phyloP scores from a whole-genome alignment of 2,797 vertebrate species.

The Takifugu rubripes region DNA sequence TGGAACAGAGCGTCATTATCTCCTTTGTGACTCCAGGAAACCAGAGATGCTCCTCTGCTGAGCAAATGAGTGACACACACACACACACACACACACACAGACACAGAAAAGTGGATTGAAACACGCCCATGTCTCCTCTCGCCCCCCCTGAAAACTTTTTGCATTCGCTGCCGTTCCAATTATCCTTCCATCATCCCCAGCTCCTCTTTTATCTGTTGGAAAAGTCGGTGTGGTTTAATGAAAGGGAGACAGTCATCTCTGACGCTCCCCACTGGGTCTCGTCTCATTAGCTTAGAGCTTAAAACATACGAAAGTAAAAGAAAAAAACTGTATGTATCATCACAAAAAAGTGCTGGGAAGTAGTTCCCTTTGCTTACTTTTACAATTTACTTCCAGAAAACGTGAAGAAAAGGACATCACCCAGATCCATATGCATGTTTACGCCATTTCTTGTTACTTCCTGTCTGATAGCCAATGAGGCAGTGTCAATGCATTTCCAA shows the following conservation, averaged over 20 bases:
- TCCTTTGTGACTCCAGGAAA: constrained; percentile 56
- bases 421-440: too few relatives aligned
- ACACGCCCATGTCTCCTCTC: too few relatives aligned
- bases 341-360: too few relatives aligned
- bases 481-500: too few relatives aligned
- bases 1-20: constrained; percentile 48
- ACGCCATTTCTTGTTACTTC: too few relatives aligned
- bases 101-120: neutral
- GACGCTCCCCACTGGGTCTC: constrained; percentile 15
- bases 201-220: constrained; percentile 22
- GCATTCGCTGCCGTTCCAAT: constrained; percentile 26
- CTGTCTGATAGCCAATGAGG: too few relatives aligned
- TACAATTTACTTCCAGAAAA: too few relatives aligned
- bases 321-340: too few relatives aligned
- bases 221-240: constrained; percentile 38
- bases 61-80: constrained; percentile 52
- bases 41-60: constrained; percentile 46
- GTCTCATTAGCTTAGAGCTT: constrained; percentile 15
- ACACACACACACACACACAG: constrained; percentile 18
- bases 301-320: neutral
- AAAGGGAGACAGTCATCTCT: constrained; percentile 31
- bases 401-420: too few relatives aligned
- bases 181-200: constrained; percentile 23
- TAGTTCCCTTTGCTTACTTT: too few relatives aligned
- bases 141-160: too few relatives aligned